Evolutionary conservation across 2,888 invertebrate species (phyloP).

Genomic region (Phaedon cochleariae): DNA sequence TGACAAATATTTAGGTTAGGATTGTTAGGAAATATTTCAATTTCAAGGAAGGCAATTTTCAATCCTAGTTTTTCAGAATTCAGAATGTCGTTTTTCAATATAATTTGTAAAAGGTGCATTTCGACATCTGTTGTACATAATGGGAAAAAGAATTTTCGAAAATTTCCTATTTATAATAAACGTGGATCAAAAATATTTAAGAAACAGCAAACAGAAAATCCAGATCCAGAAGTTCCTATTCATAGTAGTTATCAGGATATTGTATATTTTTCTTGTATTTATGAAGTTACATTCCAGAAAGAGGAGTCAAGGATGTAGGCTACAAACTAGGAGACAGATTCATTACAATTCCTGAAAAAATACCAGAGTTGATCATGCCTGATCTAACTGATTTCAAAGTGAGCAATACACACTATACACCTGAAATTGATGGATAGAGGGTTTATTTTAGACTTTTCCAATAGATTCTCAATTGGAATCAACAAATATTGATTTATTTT

Average conservation of each 20-base stretch:
- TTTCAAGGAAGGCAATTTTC: too few species aligned
- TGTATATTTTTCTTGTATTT: not conserved
- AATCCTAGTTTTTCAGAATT: too few species aligned
- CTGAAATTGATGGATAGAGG: not conserved
- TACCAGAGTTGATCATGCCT: slow-evolving; percentile 93
- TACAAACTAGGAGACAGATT: slow-evolving; percentile 68
- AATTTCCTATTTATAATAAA: slow-evolving; percentile 80
- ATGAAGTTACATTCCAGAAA: slow-evolving; percentile 60
- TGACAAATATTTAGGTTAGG: too few species aligned
- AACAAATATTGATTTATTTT: too few species aligned
- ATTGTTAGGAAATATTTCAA: too few species aligned
- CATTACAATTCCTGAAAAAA: slow-evolving; percentile 81
- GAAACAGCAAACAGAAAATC: slow-evolving; percentile 65
- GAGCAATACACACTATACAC: too few species aligned
- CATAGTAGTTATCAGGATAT: slow-evolving; percentile 63
- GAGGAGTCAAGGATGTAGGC: slow-evolving; percentile 76
- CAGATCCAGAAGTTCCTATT: slow-evolving; percentile 72
- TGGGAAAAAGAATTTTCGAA: slow-evolving; percentile 85
- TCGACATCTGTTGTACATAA: slow-evolving; percentile 64
- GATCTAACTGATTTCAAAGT: slow-evolving; percentile 81
- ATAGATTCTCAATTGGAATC: too few species aligned
- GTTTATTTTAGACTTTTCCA: too few species aligned
- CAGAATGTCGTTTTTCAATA: slow-evolving; percentile 53
- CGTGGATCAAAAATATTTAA: slow-evolving; percentile 77
- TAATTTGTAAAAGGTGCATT: slow-evolving; percentile 62